Conservation (phyloP, 2,113 vertebrate species). For the Passer montanus region DNA sequence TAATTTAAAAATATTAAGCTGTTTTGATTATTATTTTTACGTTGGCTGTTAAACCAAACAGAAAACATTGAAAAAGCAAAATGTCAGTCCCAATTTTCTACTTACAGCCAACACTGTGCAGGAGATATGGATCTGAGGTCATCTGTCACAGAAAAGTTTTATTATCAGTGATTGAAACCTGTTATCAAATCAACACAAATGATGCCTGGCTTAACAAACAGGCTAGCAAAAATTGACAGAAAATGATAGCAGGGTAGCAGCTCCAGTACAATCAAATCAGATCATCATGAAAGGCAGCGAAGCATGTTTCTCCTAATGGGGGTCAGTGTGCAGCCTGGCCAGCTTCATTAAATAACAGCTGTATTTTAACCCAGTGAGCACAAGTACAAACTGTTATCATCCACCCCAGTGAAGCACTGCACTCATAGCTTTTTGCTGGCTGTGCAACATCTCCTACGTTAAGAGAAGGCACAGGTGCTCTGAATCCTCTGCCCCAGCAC, state of each 20-base stretch:
- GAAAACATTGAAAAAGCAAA: background rate
- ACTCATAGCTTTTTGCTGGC: fast-evolving
- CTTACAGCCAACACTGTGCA: background rate
- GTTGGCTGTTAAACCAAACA: background rate
- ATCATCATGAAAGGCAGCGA: background rate
- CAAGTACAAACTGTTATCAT: background rate
- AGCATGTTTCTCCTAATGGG: background rate
- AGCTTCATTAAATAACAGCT: constrained; percentile 7
- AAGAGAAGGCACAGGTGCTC: background rate
- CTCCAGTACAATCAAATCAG: constrained; percentile 37
- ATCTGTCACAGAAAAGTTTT: constrained; percentile 2
- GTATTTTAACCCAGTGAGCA: background rate
- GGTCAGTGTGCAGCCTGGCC: background rate
- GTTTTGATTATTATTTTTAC: background rate
- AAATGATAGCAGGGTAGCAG: background rate
- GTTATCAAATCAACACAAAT: constrained; percentile 35
- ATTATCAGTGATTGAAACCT: constrained; percentile 41
- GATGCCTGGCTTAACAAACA: constrained; percentile 24
- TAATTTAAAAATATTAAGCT: background rate
- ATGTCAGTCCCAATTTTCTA: background rate
- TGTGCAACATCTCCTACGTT: background rate
- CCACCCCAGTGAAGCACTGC: background rate
- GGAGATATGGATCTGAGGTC: background rate
- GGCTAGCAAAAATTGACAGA: constrained; percentile 17
- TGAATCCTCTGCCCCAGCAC: background rate